Conservation (phyloP, 2,113 vertebrate genomes). For the Henicopernis longicauda region DNA sequence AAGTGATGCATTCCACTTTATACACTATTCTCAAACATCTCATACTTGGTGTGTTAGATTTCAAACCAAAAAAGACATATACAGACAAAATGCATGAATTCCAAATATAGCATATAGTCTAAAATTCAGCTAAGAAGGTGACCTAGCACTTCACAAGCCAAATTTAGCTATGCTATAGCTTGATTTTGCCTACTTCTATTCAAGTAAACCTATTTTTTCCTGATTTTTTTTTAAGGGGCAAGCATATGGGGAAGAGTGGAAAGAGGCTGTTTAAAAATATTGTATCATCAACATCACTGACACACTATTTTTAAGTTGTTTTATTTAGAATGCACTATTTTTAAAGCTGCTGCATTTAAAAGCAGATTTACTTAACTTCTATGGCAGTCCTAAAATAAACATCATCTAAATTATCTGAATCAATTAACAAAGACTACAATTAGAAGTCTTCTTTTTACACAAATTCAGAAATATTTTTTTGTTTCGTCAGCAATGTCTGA, state of each 20-base stretch:
- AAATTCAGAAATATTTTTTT: neutral
- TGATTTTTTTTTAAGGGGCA: neutral
- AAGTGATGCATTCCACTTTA: neutral
- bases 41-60: neutral
- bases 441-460: neutral
- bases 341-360: slow-evolving; percentile 20
- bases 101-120: neutral
- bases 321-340: slow-evolving; percentile 8
- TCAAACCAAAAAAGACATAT: neutral
- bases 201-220: neutral
- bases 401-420: neutral
- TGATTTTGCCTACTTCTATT: neutral
- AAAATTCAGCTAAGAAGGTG: slow-evolving; percentile 17
- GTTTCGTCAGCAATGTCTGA: neutral
- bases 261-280: slow-evolving; percentile 8
- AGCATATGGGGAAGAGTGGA: neutral
- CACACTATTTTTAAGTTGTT: slow-evolving; percentile 5
- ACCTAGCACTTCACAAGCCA: neutral
- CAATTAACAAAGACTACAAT: neutral
- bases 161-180: neutral
- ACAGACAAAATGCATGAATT: neutral
- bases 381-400: neutral
- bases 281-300: neutral
- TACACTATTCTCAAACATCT: neutral
- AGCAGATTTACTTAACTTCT: neutral